Conservation (phyloP, 2,888 invertebrate genomes). For the Halictus ligatus region DNA sequence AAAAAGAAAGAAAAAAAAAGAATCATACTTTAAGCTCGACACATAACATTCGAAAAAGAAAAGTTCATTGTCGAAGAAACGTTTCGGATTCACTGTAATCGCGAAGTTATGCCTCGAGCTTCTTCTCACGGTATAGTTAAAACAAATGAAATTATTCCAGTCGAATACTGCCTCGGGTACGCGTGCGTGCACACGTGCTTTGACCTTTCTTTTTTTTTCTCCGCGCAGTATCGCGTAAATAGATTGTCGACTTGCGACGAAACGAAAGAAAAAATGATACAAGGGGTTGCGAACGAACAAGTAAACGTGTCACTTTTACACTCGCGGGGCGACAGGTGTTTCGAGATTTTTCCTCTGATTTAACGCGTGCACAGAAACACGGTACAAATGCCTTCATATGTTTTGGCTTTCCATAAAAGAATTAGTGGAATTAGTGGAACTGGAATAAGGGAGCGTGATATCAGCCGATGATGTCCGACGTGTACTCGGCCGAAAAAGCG, state of each 20-base stretch:
- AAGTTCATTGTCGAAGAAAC: constrained; percentile 10
- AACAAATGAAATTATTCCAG: constrained; percentile 38
- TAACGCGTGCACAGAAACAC: constrained; percentile 66
- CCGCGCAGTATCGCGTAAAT: constrained; percentile 46
- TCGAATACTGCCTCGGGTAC: constrained; percentile 60
- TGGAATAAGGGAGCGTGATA: constrained; percentile 54
- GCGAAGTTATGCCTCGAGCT: constrained; percentile 38
- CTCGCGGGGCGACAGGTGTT: constrained; percentile 49
- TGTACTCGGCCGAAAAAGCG: neutral
- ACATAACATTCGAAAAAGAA: constrained; percentile 23
- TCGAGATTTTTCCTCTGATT: constrained; percentile 61
- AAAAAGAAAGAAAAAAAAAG: neutral
- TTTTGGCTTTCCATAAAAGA: constrained; percentile 81
- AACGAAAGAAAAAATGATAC: constrained; percentile 8
- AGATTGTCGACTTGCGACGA: constrained; percentile 34
- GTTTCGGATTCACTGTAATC: neutral
- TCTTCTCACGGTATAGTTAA: constrained; percentile 30
- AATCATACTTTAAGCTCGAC: constrained; percentile 28
- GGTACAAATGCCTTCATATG: constrained; percentile 82
- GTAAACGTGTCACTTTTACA: constrained; percentile 44
- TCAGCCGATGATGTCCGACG: constrained; percentile 29
- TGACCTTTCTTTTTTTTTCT: too few species aligned
- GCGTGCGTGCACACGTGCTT: constrained; percentile 59
- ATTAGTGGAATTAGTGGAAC: constrained; percentile 58
- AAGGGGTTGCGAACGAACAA: constrained; percentile 5